Conservation (phyloP, 2,888 invertebrate species). For the Hemithea aestivaria region DNA sequence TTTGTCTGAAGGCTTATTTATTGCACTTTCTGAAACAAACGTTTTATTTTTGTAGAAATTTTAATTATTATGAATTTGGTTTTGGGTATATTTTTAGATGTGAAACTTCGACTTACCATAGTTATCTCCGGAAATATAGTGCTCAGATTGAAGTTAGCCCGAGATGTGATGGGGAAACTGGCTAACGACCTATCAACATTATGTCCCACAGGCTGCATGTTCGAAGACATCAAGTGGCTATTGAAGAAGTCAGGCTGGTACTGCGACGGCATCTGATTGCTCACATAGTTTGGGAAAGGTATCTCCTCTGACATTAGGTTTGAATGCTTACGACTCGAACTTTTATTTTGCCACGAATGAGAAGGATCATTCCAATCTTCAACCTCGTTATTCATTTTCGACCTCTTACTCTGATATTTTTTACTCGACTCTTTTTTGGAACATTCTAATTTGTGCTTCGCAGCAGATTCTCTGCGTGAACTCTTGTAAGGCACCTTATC, state of each 20-base stretch:
- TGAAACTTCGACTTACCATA: slow-evolving; percentile 60
- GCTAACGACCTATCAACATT: slow-evolving; percentile 57
- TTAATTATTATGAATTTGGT: too few relatives aligned
- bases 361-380: slow-evolving; percentile 67
- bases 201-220: slow-evolving; percentile 57
- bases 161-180: slow-evolving; percentile 63
- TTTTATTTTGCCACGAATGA: slow-evolving; percentile 67
- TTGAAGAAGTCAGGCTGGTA: slow-evolving; percentile 70
- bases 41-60: too few relatives aligned
- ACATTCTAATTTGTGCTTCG: slow-evolving; percentile 71
- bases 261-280: slow-evolving; percentile 65
- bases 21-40: slow-evolving; percentile 72
- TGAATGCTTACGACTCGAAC: slow-evolving; percentile 52
- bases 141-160: slow-evolving; percentile 89
- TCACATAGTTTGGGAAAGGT: slow-evolving; percentile 62
- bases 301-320: slow-evolving; percentile 62
- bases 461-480: slow-evolving; percentile 59
- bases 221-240: slow-evolving; percentile 62
- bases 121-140: slow-evolving; percentile 92
- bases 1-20: slow-evolving; percentile 29
- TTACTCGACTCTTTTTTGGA: slow-evolving; percentile 69
- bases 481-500: slow-evolving; percentile 62
- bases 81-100: too few relatives aligned
- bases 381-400: slow-evolving; percentile 54
- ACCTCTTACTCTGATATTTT: slow-evolving; percentile 65